Evolutionary conservation across 2,888 invertebrate genomes (phyloP), one percentile per base, ranked within the genome.

Genomic region (Belgica antarctica): DNA sequence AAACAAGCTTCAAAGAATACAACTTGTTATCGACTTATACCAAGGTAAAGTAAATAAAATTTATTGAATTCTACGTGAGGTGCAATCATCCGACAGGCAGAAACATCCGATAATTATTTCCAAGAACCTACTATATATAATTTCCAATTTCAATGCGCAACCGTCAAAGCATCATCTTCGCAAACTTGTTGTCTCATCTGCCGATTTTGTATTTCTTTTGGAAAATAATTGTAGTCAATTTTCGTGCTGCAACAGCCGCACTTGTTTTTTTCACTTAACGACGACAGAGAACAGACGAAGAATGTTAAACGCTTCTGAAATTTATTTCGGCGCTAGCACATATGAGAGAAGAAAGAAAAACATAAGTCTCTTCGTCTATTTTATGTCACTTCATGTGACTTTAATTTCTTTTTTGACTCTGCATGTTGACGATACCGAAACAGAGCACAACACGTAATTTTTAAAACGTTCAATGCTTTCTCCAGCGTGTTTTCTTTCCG

Each of bases 111-210:
- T 31, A 31, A 31, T 31, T 31, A 31, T 31, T 31, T 27, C 1
- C 24, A 59, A 10, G 25, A 27, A 25, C 59, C 27, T 59, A 59
- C 27, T 59, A 27, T 59, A 59, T 27, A 59, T 59, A 25, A 59
- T 5, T 5, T 59, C 7, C 3, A 24, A 22, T 22, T 27, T 12
- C 15, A 59, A 59, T 59, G 25, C 4, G 59, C 59, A 27, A 59
- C 7, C n/a, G 52, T 52, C 52, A 22, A 17, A 22, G 22, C 52
- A 4, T 52, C 19, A 8, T 7, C 17, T 52, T 52, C 22, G 2
- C 22, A 22, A 22, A 2, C 52, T n/a, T n/a, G 52, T 52, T n/a
- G 5, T 31, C 34, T 8, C 34, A 8, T 12, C 7, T 31, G 34
- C 34, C 34, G 34, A 17, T 52, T 52, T 3, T 17, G 19, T 4